Conservation (phyloP, 2,888 invertebrate species). For the Drosophila seclusa region DNA sequence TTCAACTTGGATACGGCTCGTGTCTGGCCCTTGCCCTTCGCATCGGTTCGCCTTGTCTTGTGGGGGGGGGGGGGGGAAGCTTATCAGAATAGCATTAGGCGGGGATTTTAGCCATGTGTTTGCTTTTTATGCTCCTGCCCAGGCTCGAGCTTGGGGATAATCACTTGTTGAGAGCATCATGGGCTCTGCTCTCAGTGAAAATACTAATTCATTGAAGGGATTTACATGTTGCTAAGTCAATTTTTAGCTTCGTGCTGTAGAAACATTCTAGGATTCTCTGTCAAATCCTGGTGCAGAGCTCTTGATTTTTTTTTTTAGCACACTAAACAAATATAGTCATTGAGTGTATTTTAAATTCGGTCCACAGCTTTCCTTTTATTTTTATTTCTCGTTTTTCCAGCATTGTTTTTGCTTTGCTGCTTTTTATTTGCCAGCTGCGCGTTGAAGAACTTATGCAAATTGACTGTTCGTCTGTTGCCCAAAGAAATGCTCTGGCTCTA, state of each 20-base stretch:
- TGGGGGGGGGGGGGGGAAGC: conserved; percentile 18
- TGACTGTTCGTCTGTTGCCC: conserved; percentile 42
- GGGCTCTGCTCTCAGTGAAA: neutral
- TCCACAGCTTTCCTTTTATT: neutral
- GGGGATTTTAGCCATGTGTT: conserved; percentile 41
- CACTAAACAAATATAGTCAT: neutral
- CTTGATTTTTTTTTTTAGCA: neutral
- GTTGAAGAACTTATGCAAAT: conserved; percentile 47
- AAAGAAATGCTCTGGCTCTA: conserved; percentile 9
- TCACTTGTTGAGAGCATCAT: conserved; percentile 35
- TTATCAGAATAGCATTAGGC: conserved; percentile 55
- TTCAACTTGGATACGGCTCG: conserved; percentile 36
- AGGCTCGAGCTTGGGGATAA: conserved; percentile 25
- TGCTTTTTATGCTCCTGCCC: conserved; percentile 29
- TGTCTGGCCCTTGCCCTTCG: conserved; percentile 67
- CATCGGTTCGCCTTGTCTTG: conserved; percentile 10
- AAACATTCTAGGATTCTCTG: conserved; percentile 1
- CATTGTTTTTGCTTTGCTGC: conserved; percentile 10
- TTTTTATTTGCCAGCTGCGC: conserved; percentile 43
- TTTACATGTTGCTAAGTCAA: conserved; percentile 7
- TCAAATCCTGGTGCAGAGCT: neutral
- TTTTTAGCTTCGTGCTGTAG: conserved; percentile 10
- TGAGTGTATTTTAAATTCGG: conserved; percentile 27
- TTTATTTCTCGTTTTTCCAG: neutral
- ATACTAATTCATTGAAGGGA: conserved; percentile 13